Evolutionary conservation across 2,888 invertebrate genomes (phyloP), one percentile per base, ranked within the genome.

Genomic region (Diaphora mendica): DNA sequence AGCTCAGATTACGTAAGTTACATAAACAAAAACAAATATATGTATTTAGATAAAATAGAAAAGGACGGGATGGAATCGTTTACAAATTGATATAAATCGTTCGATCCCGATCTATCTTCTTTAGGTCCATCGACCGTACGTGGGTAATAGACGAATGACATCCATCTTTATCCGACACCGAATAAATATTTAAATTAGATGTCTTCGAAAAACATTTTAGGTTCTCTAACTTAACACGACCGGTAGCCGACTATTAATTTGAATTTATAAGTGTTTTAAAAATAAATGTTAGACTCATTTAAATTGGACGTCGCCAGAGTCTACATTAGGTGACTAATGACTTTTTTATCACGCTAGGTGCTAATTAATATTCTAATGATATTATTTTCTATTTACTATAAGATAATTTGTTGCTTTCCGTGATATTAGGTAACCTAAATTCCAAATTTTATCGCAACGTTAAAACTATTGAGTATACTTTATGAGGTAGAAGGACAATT

Each of bases 41-140:
- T 77, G 79, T 88, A 91, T 91, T 90, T 89, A 91, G 90, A 92
- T 90, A 88, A 88, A 90, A 89, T 85, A 85, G 88, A 88, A 89
- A 90, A 87, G 90, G 89, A 89, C 90, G 88, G 88, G 83, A 88
- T 87, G 88, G 88, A 90, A 87, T 88, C 90, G 90, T 90, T 92
- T 88, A 89, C 89, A 89, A 95, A 95, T 95, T 95, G 95, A 95
- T 94, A 95, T 95, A 95, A 95, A 95, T 95, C 93, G 94, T 88
- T 82, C 77, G 74, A 79, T 85, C 85, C 86, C 90, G 87, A 95
- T 95, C 91, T 89, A 92, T 95, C 95, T 95, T 95, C 88, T 91
- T 95, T 95, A 94, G 90, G 85, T 86, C 86, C 87, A 90, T 89
- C 88, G 89, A 89, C 85, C 87, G 89, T 88, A 89, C 89, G 88